Evolutionary conservation across 2,888 invertebrate species (phyloP).

Genomic region (Sphecodes monilicornis): DNA sequence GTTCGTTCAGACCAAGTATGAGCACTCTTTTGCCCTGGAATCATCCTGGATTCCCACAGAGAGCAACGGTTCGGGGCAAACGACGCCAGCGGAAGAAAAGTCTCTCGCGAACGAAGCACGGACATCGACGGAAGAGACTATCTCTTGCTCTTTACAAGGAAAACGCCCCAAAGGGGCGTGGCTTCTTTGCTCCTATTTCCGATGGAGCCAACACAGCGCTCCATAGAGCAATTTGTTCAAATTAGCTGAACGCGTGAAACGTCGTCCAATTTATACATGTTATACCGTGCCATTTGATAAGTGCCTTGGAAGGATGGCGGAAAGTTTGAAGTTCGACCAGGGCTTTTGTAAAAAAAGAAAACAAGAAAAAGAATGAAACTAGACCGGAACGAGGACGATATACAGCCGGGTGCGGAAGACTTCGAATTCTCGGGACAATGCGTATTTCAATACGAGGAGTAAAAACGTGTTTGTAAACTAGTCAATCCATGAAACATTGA

Average conservation of each 20-base stretch:
- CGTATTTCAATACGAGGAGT: conserved; percentile 10
- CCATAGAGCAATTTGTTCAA: not conserved
- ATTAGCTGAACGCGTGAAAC: not conserved
- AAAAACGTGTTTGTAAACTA: conserved; percentile 80
- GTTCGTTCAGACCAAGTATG: not conserved
- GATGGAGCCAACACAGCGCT: not conserved
- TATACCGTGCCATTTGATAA: conserved; percentile 59
- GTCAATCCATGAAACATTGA: conserved; percentile 75
- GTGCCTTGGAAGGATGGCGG: conserved; percentile 40
- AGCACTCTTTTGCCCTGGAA: not conserved
- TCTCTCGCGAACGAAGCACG: not conserved
- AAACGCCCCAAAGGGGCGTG: not conserved
- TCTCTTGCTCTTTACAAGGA: not conserved
- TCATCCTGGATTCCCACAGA: not conserved
- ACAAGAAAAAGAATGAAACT: not conserved
- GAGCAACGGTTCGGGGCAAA: not conserved
- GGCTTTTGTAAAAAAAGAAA: conserved; percentile 21
- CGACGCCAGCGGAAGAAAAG: not conserved
- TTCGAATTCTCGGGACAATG: conserved; percentile 49
- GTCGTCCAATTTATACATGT: conserved; percentile 53
- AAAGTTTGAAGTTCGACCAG: conserved; percentile 16
- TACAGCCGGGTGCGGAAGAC: not conserved
- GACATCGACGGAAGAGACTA: not conserved
- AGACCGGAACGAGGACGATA: not conserved
- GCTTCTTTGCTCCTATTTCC: not conserved